Base-by-base conservation (phyloP, 2,888 invertebrate species). In the Scaptomyza reducta region DNA sequence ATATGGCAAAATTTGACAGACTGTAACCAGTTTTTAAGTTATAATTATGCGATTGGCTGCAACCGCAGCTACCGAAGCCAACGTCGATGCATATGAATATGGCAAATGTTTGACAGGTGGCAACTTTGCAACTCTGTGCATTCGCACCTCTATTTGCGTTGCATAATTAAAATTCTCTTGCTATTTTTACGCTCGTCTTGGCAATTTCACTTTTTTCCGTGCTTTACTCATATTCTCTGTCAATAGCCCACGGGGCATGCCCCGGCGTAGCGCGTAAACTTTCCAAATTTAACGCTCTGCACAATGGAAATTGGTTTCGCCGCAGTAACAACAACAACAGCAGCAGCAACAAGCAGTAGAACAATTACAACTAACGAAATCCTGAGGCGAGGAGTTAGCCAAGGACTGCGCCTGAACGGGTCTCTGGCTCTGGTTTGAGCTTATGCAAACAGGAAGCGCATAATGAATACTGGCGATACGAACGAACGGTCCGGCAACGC, bases 391-490 rank as follows among this genome's bases (percentile, higher is more conserved):
- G 61, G n/a, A 66, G 65, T 55, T 44, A 41, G 25, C 40, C 40
- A 3, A 16, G 10, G 40, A 40, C 16, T 40, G 16, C 38, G 16
- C 40, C 51, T 46, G 44, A 61, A 53, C 66, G 69, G 67, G 45
- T 31, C 33, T 50, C 27, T 38, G 58, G 60, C n/a, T 31, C 38
- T 49, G 62, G 25, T 38, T 27, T 60, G 56, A 54, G 70, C 76
- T 82, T 85, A 79, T 70, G 83, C 84, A 86, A 87, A 85, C 84
- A 85, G 84, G 88, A 85, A 85, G 81, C 86, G 87, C 78, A 87
- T 83, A 85, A 87, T 86, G 86, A 85, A 84, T 86, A 87, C 70
- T 76, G 62, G 62, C 58, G 31, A 61, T 29, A 57, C 35, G 7
- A 35, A n/a, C 6, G 38, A 38, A 38, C 45, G 46, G 74, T 72